Conservation (phyloP, 2,797 vertebrate species). For the Lagorchestes hirsutus region DNA sequence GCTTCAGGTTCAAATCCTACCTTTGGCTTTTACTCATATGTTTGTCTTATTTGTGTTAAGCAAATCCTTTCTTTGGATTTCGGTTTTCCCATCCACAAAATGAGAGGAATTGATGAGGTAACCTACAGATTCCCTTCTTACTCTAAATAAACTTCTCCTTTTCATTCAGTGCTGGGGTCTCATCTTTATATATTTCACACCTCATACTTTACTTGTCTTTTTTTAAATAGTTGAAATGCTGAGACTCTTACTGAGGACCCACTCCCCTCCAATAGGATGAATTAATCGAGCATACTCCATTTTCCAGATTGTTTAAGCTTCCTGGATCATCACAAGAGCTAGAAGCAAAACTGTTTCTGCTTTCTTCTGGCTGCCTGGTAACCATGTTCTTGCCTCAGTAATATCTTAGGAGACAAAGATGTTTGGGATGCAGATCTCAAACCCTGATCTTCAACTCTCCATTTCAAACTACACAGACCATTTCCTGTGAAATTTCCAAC, state of each 20-base stretch:
- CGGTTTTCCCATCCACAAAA: neutral
- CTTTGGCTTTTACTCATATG: neutral
- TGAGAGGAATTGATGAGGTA: neutral
- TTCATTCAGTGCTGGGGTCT: neutral
- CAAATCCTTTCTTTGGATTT: neutral
- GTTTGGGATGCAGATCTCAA: neutral
- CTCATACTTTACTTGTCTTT: slow-evolving; percentile 41
- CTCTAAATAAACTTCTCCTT: neutral
- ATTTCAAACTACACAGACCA: neutral
- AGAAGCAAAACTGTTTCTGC: neutral
- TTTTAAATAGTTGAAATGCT: neutral
- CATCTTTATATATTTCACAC: slow-evolving; percentile 23
- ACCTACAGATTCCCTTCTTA: neutral
- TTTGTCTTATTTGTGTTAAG: neutral
- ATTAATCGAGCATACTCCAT: slow-evolving; percentile 29
- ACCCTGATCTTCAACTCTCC: neutral
- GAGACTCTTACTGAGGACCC: slow-evolving; percentile 8
- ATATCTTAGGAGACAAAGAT: neutral
- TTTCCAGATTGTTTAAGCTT: slow-evolving; percentile 45
- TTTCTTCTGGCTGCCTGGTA: neutral
- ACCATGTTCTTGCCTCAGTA: neutral
- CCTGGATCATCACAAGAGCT: neutral
- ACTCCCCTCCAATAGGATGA: slow-evolving; percentile 15
- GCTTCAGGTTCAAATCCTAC: neutral
- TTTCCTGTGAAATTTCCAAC: neutral